A percentile compares a stretch with the other conserved stretches of the same genome.
Conservation (phyloP, 2,113 vertebrate genomes). For the Grallaria varia region DNA sequence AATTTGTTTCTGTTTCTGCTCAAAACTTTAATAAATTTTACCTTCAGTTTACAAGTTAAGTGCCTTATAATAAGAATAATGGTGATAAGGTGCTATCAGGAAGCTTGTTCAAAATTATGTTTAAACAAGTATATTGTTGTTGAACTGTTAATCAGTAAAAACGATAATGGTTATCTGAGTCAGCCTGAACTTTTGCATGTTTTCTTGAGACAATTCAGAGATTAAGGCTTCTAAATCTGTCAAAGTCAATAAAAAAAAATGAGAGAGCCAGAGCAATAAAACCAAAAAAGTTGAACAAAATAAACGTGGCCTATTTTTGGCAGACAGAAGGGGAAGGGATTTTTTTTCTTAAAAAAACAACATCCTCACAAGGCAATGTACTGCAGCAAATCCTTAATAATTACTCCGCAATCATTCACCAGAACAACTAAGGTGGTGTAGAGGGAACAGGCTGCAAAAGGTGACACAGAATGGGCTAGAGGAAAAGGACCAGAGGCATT, state of each 20-base stretch:
- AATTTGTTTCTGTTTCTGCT: background rate
- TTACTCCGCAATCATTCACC: background rate
- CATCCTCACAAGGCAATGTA: background rate
- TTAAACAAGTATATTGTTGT: slow-evolving; percentile 29
- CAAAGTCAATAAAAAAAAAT: background rate
- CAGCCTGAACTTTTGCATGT: slow-evolving; percentile 44
- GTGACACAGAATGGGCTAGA: background rate
- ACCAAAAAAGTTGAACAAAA: background rate
- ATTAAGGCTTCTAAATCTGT: slow-evolving; percentile 36
- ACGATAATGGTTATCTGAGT: background rate
- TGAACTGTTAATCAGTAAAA: slow-evolving; percentile 37
- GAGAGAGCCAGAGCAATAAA: background rate
- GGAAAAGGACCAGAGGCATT: background rate
- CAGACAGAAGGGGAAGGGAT: background rate
- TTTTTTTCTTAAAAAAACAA: background rate
- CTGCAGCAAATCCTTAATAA: background rate
- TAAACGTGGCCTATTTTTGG: background rate
- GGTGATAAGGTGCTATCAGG: too few relatives aligned
- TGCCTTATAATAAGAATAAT: too few relatives aligned
- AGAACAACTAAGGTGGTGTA: background rate
- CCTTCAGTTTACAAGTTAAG: background rate
- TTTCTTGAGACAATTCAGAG: slow-evolving; percentile 41
- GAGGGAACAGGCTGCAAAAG: background rate
- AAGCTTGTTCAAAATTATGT: background rate
- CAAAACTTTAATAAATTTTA: background rate